Evolutionary conservation across 2,113 vertebrate genomes (phyloP), one percentile per base, ranked within the genome.

Genomic region (Equus quagga): DNA sequence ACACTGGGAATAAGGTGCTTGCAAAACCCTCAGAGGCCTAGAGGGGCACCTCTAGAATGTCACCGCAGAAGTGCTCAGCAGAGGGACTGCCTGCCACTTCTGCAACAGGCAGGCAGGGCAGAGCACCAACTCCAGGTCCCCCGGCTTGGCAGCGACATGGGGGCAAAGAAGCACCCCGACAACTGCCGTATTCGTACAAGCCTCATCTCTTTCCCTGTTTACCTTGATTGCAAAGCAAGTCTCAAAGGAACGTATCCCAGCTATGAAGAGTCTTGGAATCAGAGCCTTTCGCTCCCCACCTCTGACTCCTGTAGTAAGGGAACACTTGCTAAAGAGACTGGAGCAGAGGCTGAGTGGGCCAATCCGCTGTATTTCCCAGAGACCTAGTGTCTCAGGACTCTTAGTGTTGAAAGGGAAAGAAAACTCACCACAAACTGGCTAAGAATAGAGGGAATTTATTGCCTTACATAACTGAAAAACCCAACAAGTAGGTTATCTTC

Each of bases 161-260:
- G 36, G 5, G 62, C 28, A n/a, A 73, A 84, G 64, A 65, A 62
- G 1, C 11, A 73, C 33, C 18, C 12, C 13, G 62, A 46, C 2
- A 83, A 0, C 33, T 69, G 28, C 44, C 58, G 0, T 13, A 28
- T 28, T 8, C 23, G 49, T 13, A 76, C 17, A 36, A 69, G 12
- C 19, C 10, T 17, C 15, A 11, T 36, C 31, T 82, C 23, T 36
- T 56, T 72, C 7, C 3, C 13, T 28, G 26, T 23, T 73, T 26
- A 84, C 79, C 14, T 36, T 80, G 23, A 17, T 11, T 23, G 33
- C 12, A 75, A 79, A 60, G 78, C 54, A 91, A 64, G 17, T 88
- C 62, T 82, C 31, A 11, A 0, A 9, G 0, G 6, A 33, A 64
- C n/a, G 2, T 5, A 24, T 10, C 19, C 2, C 18, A 23, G 12